These are phyloP conservation scores for Phyto melanocephala DNA, from an alignment of 2,888 invertebrate genomes.

Conservation along the genomic window DNA sequence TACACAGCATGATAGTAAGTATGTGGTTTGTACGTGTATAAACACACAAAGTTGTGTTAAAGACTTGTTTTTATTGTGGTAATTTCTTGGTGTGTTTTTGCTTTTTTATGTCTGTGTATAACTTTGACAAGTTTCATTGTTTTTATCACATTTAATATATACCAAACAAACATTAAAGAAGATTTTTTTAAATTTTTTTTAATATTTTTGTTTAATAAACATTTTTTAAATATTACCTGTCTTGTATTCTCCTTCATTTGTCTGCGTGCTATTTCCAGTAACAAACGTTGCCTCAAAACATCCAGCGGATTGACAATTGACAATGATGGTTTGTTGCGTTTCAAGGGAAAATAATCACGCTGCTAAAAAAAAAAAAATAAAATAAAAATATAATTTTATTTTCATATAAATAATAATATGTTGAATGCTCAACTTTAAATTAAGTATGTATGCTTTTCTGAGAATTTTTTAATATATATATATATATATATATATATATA, in stretches of 20 bases:
- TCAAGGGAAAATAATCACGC: slow-evolving; percentile 80
- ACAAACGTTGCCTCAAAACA: slow-evolving; percentile 88
- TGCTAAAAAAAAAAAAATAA: slow-evolving; percentile 60
- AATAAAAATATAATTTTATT: background rate
- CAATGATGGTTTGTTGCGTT: slow-evolving; percentile 85
- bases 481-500: too few relatives aligned
- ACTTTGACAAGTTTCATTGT: too few relatives aligned
- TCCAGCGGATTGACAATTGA: slow-evolving; percentile 94
- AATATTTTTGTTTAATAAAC: background rate
- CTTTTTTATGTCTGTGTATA: too few relatives aligned
- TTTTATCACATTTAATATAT: too few relatives aligned
- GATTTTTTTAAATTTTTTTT: background rate
- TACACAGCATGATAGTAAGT: too few relatives aligned
- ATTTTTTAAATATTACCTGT: slow-evolving; percentile 79
- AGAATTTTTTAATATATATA: too few relatives aligned
- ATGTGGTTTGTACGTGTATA: too few relatives aligned
- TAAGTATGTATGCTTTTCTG: background rate
- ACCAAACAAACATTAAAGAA: background rate
- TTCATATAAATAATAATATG: too few relatives aligned
- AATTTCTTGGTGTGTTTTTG: too few relatives aligned
- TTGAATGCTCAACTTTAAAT: background rate
- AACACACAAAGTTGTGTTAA: too few relatives aligned
- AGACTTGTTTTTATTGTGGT: too few relatives aligned
- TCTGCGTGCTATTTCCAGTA: slow-evolving; percentile 90
- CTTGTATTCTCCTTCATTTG: slow-evolving; percentile 87